A percentile compares a stretch with the other conserved stretches of the same genome.
Evolutionary conservation across 1,140 invertebrate genomes (phyloP).

Genomic region (Hestina assimilis): DNA sequence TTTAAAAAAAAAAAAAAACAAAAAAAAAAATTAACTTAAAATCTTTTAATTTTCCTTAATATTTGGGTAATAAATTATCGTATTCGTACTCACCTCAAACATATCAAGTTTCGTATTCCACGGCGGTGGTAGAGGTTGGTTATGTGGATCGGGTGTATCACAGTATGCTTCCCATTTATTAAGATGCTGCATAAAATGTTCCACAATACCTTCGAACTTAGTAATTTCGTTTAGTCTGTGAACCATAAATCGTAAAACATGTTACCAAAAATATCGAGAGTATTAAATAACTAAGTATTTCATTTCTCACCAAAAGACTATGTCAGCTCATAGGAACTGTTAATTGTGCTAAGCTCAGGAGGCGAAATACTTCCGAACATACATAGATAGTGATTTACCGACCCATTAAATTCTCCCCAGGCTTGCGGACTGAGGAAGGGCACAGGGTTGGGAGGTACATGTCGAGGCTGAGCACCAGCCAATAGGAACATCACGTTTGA

Average conservation of each 20-base stretch:
- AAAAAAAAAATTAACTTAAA: background rate
- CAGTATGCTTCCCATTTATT: slow-evolving; percentile 87
- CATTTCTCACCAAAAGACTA: too few species aligned
- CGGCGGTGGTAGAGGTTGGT: slow-evolving; percentile 81
- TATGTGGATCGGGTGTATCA: slow-evolving; percentile 85
- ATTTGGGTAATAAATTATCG: background rate
- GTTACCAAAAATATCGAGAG: too few species aligned
- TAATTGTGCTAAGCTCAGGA: too few species aligned
- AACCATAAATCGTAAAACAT: background rate
- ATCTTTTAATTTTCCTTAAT: too few species aligned
- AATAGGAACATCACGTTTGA: slow-evolving; percentile 93
- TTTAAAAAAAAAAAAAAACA: background rate
- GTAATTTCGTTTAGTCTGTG: slow-evolving; percentile 70
- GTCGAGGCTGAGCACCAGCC: slow-evolving; percentile 84
- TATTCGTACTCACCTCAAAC: slow-evolving; percentile 83
- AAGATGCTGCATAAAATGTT: slow-evolving; percentile 80
- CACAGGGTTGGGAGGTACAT: slow-evolving; percentile 52
- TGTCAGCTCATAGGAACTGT: too few species aligned
- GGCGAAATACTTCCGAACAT: too few species aligned
- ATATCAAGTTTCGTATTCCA: slow-evolving; percentile 81
- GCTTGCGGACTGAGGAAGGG: slow-evolving; percentile 78
- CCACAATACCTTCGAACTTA: slow-evolving; percentile 80
- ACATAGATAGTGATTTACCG: background rate
- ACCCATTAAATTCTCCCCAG: slow-evolving; percentile 88
- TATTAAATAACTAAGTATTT: too few species aligned